Evolutionary conservation across 2,888 invertebrate species (phyloP).

Genomic region (Pocota personata): DNA sequence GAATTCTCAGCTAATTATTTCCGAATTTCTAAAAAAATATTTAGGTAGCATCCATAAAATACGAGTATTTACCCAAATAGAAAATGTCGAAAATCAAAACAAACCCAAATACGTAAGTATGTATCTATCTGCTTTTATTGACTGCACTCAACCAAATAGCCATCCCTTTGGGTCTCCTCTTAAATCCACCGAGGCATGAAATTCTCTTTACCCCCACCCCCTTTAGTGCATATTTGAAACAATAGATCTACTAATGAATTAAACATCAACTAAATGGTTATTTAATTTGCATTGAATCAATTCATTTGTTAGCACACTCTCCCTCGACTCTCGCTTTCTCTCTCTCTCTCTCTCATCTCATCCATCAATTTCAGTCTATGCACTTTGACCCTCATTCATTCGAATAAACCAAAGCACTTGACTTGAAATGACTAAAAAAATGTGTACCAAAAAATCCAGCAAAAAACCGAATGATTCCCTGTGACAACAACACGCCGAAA

Average conservation of each 20-base stretch:
- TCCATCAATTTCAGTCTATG: conserved; percentile 62
- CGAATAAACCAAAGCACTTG: conserved; percentile 51
- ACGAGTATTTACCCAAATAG: too few species aligned
- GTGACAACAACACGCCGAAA: conserved; percentile 51
- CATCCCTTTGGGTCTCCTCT: neutral
- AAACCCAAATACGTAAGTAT: neutral
- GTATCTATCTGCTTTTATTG: neutral
- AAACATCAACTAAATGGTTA: conserved; percentile 10
- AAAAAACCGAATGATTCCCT: conserved; percentile 27
- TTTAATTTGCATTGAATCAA: conserved; percentile 40
- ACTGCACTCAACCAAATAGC: neutral
- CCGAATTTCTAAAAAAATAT: too few species aligned
- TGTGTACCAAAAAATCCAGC: neutral
- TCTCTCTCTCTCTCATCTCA: neutral
- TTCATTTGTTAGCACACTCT: conserved; percentile 1
- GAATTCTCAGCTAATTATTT: too few species aligned
- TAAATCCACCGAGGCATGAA: neutral
- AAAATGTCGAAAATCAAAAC: neutral
- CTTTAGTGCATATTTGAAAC: neutral
- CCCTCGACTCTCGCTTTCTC: too few species aligned
- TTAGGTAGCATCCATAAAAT: too few species aligned
- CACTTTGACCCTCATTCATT: conserved; percentile 52
- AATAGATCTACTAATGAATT: neutral
- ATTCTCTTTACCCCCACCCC: neutral
- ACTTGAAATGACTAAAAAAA: conserved; percentile 32